Evolutionary conservation across 2,888 invertebrate species (phyloP), one percentile per base, ranked within the genome.

Genomic region (Lydus trimaculatus): DNA sequence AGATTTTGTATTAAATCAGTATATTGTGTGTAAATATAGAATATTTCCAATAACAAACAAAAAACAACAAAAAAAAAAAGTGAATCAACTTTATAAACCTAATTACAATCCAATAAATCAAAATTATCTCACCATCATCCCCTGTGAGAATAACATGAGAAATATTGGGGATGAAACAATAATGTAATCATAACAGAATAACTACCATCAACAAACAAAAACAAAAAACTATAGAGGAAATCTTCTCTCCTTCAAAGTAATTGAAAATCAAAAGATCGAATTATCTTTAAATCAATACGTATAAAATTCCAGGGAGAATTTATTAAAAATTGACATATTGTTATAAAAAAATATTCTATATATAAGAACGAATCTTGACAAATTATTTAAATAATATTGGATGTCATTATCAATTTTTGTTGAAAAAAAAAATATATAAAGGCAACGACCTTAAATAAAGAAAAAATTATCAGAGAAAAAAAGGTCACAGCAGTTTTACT

Each of bases 81-180:
- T 5, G 36, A 36, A 7, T 31, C 43, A 58, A 63, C 59, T 63
- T 60, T 56, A 64, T 64, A 58, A 71, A 71, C 60, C 52, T 67
- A 70, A 73, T 73, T 69, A 71, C 63, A 64, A 68, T 71, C 69
- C 73, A 73, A 73, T 70, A 71, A 71, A 73, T 73, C 66, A 69
- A 70, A 67, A 65, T 69, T 56, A 58, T 64, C 64, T 71, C n/a
- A n/a, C 65, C 66, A 61, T 65, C 60, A 58, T 67, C 69, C 68
- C 39, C 15, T 31, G 2, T 56, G 56, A 13, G 56, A 25, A 0
- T 11, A 11, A 23, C 17, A 23, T 23, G 9, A 9, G n/a, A 43
- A 17, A 56, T 11, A 56, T 56, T 25, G 43, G 23, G 5, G 56
- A 56, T 56, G 70, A 58, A 64, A 60, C 52, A 56, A 20, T 48